These are phyloP conservation scores for Eupithecia tripunctaria DNA, from an alignment of 2,888 invertebrate species.

Conservation along the genomic window DNA sequence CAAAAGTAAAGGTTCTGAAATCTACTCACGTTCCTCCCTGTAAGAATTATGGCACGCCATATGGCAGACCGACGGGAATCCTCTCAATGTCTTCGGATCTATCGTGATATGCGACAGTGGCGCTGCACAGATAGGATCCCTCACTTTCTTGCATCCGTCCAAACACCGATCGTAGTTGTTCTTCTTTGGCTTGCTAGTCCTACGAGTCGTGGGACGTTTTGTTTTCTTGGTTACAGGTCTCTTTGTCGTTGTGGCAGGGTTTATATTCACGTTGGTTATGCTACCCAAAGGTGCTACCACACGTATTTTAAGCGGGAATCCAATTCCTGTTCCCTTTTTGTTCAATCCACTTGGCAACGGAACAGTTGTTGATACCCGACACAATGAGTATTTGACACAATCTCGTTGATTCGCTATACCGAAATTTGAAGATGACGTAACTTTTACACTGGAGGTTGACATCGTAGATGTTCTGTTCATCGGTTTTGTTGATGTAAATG, in stretches of 20 bases:
- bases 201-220: constrained; percentile 54
- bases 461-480: constrained; percentile 18
- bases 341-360: constrained; percentile 15
- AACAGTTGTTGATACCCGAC: constrained; percentile 2
- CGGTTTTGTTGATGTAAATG: constrained; percentile 30
- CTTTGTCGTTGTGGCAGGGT: constrained; percentile 48
- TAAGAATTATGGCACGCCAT: constrained; percentile 80
- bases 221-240: constrained; percentile 48
- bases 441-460: constrained; percentile 37
- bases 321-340: constrained; percentile 13
- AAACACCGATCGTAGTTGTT: constrained; percentile 72
- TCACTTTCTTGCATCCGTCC: constrained; percentile 65
- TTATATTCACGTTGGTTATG: constrained; percentile 68
- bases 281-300: constrained; percentile 68
- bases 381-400: constrained; percentile 1
- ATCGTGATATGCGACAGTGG: constrained; percentile 63
- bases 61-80: constrained; percentile 77
- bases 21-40: constrained; percentile 69
- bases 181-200: constrained; percentile 59
- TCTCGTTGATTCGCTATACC: constrained; percentile 28
- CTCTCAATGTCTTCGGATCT: constrained; percentile 69
- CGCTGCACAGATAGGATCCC: constrained; percentile 70
- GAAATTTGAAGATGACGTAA: constrained; percentile 42
- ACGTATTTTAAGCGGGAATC: constrained; percentile 61
- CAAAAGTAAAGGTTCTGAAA: constrained; percentile 8